Conservation (phyloP, 1,140 invertebrate species). For the Scylla paramamosain region DNA sequence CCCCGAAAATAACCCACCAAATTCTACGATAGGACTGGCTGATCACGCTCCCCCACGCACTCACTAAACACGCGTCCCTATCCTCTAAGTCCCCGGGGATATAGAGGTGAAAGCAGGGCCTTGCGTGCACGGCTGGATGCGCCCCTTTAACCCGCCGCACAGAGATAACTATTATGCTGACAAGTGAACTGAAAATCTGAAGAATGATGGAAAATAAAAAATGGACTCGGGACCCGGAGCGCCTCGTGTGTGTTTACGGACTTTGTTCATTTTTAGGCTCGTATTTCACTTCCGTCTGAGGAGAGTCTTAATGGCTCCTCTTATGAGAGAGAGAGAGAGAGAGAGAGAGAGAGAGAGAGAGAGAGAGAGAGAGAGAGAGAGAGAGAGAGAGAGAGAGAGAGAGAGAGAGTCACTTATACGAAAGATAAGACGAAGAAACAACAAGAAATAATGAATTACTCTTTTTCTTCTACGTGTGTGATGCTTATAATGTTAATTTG, state of each 20-base stretch:
- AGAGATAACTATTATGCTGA: constrained; percentile 75
- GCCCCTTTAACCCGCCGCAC: constrained; percentile 31
- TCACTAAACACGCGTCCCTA: background rate
- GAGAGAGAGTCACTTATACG: too few species aligned
- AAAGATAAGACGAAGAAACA: too few species aligned
- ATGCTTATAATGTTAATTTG: too few species aligned
- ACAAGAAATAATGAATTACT: too few species aligned
- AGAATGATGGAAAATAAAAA: constrained; percentile 75
- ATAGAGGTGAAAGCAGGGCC: background rate
- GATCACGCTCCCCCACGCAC: constrained; percentile 36
- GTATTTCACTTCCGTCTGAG: constrained; percentile 62
- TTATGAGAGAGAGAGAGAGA: constrained; percentile 27
- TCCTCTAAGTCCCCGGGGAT: background rate
- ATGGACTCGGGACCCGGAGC: constrained; percentile 46
- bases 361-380: background rate
- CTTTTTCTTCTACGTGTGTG: too few species aligned
- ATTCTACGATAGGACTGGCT: constrained; percentile 58
- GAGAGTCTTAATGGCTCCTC: background rate
- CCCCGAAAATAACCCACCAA: constrained; percentile 65
- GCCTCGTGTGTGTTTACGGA: constrained; percentile 62
- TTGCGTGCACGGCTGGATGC: background rate
- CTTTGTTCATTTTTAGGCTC: constrained; percentile 68
- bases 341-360: background rate
- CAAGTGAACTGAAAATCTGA: constrained; percentile 76
- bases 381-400: background rate